phyloP scores from a whole-genome alignment of 1,140 invertebrate species.

The Tetramorium simillimum region DNA sequence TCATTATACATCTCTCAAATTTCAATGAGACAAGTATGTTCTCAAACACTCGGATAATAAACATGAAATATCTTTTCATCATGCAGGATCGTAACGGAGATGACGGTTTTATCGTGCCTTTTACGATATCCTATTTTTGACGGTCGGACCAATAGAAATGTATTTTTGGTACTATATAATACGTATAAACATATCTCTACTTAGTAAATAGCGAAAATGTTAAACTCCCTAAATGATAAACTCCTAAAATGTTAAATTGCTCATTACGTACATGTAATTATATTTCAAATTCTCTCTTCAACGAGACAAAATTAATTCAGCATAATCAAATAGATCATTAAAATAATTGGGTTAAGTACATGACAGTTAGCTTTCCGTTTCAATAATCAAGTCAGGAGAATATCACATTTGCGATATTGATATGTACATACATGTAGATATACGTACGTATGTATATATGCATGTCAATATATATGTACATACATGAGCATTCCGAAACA shows the following conservation, averaged over 20 bases:
- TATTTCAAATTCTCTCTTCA: constrained; percentile 3
- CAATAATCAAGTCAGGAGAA: constrained; percentile 6
- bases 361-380: constrained; percentile 21
- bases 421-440: background rate
- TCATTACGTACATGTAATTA: background rate
- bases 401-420: constrained; percentile 8
- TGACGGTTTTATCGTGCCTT: constrained; percentile 36
- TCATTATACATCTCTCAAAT: constrained; percentile 10
- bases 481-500: background rate
- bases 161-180: background rate
- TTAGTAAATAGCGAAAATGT: background rate
- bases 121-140: constrained; percentile 34
- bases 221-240: background rate
- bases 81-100: background rate
- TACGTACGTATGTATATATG: background rate
- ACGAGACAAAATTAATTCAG: background rate
- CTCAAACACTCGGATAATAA: constrained; percentile 31
- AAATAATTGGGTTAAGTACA: constrained; percentile 26
- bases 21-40: background rate
- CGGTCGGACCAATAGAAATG: constrained; percentile 8
- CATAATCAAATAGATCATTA: constrained; percentile 25
- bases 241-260: constrained; percentile 4
- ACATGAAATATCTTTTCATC: constrained; percentile 30
- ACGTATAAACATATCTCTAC: background rate
- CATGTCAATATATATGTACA: background rate